Percentiles rank a stretch among this genome's conserved stretches.
phyloP scores from a whole-genome alignment of 2,113 vertebrate genomes.

The Odocoileus virginianus region DNA sequence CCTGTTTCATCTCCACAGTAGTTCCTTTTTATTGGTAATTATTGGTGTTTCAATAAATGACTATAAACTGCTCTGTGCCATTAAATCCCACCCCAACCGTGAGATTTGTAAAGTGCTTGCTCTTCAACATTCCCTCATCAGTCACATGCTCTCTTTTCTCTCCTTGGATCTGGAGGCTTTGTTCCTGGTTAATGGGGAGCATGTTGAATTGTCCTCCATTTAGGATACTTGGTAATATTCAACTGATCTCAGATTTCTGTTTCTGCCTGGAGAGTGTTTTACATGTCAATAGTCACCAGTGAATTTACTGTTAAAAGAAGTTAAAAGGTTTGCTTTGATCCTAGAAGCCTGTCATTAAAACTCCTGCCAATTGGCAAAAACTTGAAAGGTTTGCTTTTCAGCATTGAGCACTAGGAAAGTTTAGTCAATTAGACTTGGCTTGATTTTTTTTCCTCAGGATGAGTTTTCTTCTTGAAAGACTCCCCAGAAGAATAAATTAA shows the following conservation, averaged over 20 bases:
- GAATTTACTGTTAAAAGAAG: slow-evolving; percentile 38
- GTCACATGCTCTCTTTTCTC: background rate
- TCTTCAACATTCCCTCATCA: background rate
- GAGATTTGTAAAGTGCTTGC: background rate
- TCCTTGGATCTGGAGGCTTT: background rate
- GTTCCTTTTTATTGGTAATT: background rate
- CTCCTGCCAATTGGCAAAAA: slow-evolving; percentile 21
- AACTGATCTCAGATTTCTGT: slow-evolving; percentile 8
- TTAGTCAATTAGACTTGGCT: slow-evolving; percentile 55
- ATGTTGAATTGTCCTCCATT: background rate
- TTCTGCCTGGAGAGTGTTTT: background rate
- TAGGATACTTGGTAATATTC: background rate
- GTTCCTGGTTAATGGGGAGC: background rate
- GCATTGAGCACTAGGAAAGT: slow-evolving; percentile 29
- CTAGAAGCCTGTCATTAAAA: slow-evolving; percentile 50
- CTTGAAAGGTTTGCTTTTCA: slow-evolving; percentile 50
- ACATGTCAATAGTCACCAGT: slow-evolving; percentile 23
- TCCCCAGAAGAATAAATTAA: slow-evolving; percentile 38
- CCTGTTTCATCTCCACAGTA: background rate
- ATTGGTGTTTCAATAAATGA: background rate
- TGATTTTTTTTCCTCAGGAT: slow-evolving; percentile 21
- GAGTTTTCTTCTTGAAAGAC: slow-evolving; percentile 49
- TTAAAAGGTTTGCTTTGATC: slow-evolving; percentile 51
- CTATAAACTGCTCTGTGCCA: background rate
- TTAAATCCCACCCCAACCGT: background rate